Base-by-base conservation (phyloP, 2,113 vertebrate species). In the Hystrix brachyura region DNA sequence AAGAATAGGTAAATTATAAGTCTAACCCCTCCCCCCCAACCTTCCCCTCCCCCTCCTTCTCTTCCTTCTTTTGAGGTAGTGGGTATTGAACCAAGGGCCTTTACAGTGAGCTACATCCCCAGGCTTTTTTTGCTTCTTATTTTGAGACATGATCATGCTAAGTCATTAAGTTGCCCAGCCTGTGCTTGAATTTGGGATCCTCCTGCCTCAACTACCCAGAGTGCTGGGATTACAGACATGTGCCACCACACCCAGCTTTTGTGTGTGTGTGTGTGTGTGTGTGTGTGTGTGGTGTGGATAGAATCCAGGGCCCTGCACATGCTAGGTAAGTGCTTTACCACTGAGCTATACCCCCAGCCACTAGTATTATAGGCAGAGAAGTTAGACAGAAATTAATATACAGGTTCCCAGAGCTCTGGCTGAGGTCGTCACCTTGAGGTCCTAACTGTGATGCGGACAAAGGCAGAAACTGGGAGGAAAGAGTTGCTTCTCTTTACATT, bases 401-500 rank as follows among this genome's bases (percentile, higher is more conserved):
- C 38, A 38, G 38, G 0, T 46, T 38, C n/a, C 4, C 5, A 0
- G 46, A 7, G 34, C 11, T 57, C 5, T 18, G 15, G 88, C 5
- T 13, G 38, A 7, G 7, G n/a, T 32, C 2, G 57, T 90, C 69
- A n/a, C 1, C 0, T 51, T 4, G 79, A 79, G 43, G 19, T 87
- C 46, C 29, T 4, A 9, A 6, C 32, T 90, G 65, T 1, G 62
- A 92, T 96, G 95, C 95, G 92, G 55, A 76, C 91, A 1, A 53
- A 81, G 83, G 60, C 46, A 65, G 51, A 57, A 53, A 53, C 51
- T 48, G 81, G 74, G 32, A 57, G 57, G 62, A 64, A 9, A 17
- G 84, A 29, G 29, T 23, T 94, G 78, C 74, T 94, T 48, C 85
- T 98, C 78, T 86, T 97, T 78, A 78, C 79, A 0, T 65, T 46